These are phyloP conservation scores for Syrrhaptes paradoxus DNA, from an alignment of 2,113 vertebrate species.

Conservation along the genomic window DNA sequence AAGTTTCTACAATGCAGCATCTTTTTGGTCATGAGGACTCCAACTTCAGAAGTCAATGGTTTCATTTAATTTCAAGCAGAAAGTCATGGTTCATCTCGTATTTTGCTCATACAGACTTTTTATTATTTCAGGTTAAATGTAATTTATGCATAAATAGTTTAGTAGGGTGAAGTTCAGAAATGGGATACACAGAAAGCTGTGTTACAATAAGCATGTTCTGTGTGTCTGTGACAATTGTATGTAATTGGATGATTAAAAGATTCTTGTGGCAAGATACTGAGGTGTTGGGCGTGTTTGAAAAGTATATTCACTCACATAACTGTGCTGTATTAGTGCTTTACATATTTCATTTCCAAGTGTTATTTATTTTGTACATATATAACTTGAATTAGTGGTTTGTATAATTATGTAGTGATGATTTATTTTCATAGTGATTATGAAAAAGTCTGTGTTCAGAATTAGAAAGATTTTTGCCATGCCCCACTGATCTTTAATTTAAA, in stretches of 20 bases:
- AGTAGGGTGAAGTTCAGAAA: neutral
- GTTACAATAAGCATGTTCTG: neutral
- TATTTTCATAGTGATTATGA: neutral
- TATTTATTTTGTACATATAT: neutral
- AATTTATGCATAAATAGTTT: neutral
- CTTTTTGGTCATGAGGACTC: neutral
- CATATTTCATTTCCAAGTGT: neutral
- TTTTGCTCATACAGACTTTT: neutral
- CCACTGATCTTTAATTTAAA: neutral
- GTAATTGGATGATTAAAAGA: neutral
- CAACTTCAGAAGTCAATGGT: neutral
- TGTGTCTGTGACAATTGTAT: neutral
- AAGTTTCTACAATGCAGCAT: constrained; percentile 21
- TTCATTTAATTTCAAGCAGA: constrained; percentile 16
- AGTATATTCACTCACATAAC: neutral
- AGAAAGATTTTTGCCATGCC: neutral
- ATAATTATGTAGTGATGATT: neutral
- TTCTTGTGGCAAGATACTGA: neutral
- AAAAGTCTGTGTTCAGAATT: neutral
- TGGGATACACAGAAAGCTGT: neutral
- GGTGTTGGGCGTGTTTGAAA: neutral
- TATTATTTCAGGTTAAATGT: neutral
- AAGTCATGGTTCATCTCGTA: neutral
- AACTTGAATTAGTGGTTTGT: neutral
- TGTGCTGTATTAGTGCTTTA: neutral